phyloP scores from a whole-genome alignment of 2,888 invertebrate genomes.

The Polietes domitor region DNA sequence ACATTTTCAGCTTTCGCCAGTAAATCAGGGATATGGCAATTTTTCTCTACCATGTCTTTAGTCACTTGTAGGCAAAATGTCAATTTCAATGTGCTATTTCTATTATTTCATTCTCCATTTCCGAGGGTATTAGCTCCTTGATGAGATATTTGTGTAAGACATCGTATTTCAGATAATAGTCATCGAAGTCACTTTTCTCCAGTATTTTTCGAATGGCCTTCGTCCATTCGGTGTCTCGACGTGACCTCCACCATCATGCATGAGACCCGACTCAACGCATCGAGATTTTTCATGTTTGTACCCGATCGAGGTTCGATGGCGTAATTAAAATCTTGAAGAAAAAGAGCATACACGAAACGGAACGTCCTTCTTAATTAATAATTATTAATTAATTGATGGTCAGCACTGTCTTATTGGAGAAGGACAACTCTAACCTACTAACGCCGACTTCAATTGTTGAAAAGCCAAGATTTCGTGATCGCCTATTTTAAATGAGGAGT shows the following conservation, averaged over 20 bases:
- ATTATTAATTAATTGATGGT: too few species aligned
- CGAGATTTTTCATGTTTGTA: slow-evolving; percentile 55
- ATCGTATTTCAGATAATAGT: too few species aligned
- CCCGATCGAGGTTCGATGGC: too few species aligned
- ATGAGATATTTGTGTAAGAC: slow-evolving; percentile 41
- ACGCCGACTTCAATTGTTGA: too few species aligned
- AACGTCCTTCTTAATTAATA: too few species aligned
- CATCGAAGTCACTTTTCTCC: neutral
- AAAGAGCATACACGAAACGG: too few species aligned
- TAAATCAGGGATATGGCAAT: slow-evolving; percentile 42
- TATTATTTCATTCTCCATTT: slow-evolving; percentile 72
- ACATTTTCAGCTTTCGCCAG: slow-evolving; percentile 6
- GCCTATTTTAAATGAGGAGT: too few species aligned
- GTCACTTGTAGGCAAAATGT: slow-evolving; percentile 73
- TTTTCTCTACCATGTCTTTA: slow-evolving; percentile 34
- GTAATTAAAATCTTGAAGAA: too few species aligned
- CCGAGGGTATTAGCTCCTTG: slow-evolving; percentile 42
- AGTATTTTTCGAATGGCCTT: slow-evolving; percentile 6
- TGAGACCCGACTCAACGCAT: slow-evolving; percentile 67
- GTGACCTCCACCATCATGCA: slow-evolving; percentile 40
- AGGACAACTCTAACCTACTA: too few species aligned
- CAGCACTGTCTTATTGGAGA: too few species aligned
- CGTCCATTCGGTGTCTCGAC: slow-evolving; percentile 38
- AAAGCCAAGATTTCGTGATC: too few species aligned
- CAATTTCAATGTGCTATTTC: slow-evolving; percentile 74